phyloP scores from a whole-genome alignment of 2,888 invertebrate genomes.

The Boloria euphrosyne region DNA sequence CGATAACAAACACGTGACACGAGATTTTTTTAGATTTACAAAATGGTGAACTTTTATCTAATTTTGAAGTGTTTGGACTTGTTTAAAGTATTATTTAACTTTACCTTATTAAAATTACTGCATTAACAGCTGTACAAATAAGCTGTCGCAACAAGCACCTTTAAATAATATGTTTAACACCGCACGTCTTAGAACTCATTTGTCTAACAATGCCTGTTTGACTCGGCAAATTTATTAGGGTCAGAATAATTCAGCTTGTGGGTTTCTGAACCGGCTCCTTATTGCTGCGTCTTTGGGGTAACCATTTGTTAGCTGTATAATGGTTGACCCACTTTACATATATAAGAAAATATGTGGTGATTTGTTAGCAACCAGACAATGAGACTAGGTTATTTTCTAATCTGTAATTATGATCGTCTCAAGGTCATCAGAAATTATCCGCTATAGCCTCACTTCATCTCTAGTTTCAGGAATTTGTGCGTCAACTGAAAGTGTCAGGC shows the following conservation, averaged over 20 bases:
- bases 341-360: slow-evolving; percentile 60
- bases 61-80: too few species aligned
- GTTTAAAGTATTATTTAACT: too few species aligned
- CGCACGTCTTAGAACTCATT: slow-evolving; percentile 62
- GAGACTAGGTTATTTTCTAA: not conserved
- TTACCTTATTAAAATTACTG: slow-evolving; percentile 17
- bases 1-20: too few species aligned
- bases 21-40: too few species aligned
- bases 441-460: slow-evolving; percentile 32
- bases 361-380: slow-evolving; percentile 51
- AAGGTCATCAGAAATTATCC: slow-evolving; percentile 29
- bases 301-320: slow-evolving; percentile 79
- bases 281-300: slow-evolving; percentile 73
- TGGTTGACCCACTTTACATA: slow-evolving; percentile 77
- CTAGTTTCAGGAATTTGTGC: slow-evolving; percentile 60
- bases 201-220: slow-evolving; percentile 76
- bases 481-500: slow-evolving; percentile 68
- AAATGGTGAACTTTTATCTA: too few species aligned
- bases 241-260: slow-evolving; percentile 79
- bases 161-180: slow-evolving; percentile 46
- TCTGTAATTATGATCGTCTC: slow-evolving; percentile 8
- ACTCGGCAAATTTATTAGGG: slow-evolving; percentile 80
- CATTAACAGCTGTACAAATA: slow-evolving; percentile 41
- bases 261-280: slow-evolving; percentile 74
- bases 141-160: slow-evolving; percentile 42